Evolutionary conservation across 2,888 invertebrate species (phyloP).

Genomic region (Lordiphosa andalusiaca): DNA sequence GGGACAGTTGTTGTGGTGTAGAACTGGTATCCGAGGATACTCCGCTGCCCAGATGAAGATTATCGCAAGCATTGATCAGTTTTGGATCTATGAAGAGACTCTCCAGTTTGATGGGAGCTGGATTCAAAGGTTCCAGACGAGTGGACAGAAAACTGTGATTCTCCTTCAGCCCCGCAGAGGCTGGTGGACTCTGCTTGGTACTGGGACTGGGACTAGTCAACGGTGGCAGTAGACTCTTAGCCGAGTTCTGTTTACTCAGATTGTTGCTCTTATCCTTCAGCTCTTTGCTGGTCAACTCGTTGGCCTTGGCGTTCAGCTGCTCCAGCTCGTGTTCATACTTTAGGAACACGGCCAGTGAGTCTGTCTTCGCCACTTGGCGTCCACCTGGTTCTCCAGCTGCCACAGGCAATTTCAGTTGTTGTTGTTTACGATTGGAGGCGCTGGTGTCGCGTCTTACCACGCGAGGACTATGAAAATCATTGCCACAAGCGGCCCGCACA

Average conservation of each 20-base stretch:
- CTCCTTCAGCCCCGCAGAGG: constrained; percentile 1
- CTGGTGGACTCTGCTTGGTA: constrained; percentile 19
- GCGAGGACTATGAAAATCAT: constrained; percentile 79
- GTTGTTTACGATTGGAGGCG: constrained; percentile 74
- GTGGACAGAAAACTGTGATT: too few relatives aligned
- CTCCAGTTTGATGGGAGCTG: constrained; percentile 58
- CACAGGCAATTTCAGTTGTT: constrained; percentile 58
- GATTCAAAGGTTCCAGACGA: neutral
- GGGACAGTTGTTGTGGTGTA: constrained; percentile 49
- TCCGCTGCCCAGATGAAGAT: constrained; percentile 82
- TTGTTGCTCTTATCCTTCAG: constrained; percentile 80
- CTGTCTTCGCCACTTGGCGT: constrained; percentile 77
- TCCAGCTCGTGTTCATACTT: constrained; percentile 79
- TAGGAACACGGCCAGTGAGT: constrained; percentile 79
- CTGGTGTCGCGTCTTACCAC: constrained; percentile 78
- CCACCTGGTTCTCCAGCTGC: constrained; percentile 8
- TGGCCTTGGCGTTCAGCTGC: constrained; percentile 59
- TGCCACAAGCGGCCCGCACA: constrained; percentile 79
- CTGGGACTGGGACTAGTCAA: constrained; percentile 17
- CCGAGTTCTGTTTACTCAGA: constrained; percentile 79
- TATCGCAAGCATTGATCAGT: constrained; percentile 87
- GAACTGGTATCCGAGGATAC: constrained; percentile 65
- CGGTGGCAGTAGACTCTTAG: constrained; percentile 61
- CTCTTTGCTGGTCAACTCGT: constrained; percentile 67
- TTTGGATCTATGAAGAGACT: constrained; percentile 82